Evolutionary conservation across 2,113 vertebrate genomes (phyloP).

Genomic region (Dicrurus megarhynchus): DNA sequence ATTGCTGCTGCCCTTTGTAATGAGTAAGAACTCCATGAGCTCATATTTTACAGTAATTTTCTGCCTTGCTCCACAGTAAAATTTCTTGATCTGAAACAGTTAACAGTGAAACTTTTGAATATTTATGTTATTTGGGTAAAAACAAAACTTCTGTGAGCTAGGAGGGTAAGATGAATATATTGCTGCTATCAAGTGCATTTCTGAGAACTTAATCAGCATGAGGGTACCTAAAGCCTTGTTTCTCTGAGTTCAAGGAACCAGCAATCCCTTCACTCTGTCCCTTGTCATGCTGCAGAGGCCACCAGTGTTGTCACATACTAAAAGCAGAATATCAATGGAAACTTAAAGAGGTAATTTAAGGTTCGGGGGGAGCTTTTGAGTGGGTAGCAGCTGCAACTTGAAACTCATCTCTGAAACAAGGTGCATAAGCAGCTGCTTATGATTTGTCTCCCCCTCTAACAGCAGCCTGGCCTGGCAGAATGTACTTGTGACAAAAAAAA

Average conservation of each 20-base stretch:
- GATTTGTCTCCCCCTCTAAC: conserved; percentile 5
- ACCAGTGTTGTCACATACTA: not conserved
- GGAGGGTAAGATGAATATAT: not conserved
- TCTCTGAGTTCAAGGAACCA: not conserved
- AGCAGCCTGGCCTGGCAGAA: conserved; percentile 55
- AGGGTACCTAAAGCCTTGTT: not conserved
- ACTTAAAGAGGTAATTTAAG: conserved; percentile 43
- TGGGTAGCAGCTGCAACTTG: conserved; percentile 52
- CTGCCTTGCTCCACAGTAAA: not conserved
- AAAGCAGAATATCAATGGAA: not conserved
- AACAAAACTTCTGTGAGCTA: not conserved
- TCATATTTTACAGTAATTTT: not conserved
- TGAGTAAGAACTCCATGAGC: not conserved
- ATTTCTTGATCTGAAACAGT: not conserved
- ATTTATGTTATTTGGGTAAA: not conserved
- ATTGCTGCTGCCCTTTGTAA: not conserved
- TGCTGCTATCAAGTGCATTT: not conserved
- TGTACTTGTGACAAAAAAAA: conserved; percentile 28
- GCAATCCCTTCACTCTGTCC: not conserved
- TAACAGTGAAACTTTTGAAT: not conserved
- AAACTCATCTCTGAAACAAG: conserved; percentile 5
- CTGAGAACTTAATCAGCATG: not conserved
- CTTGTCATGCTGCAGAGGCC: not conserved
- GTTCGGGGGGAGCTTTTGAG: not conserved
- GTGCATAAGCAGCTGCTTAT: conserved; percentile 55